These are phyloP conservation scores for Catostomus latipinnis DNA, from an alignment of 2,797 vertebrate genomes.

Conservation along the genomic window DNA sequence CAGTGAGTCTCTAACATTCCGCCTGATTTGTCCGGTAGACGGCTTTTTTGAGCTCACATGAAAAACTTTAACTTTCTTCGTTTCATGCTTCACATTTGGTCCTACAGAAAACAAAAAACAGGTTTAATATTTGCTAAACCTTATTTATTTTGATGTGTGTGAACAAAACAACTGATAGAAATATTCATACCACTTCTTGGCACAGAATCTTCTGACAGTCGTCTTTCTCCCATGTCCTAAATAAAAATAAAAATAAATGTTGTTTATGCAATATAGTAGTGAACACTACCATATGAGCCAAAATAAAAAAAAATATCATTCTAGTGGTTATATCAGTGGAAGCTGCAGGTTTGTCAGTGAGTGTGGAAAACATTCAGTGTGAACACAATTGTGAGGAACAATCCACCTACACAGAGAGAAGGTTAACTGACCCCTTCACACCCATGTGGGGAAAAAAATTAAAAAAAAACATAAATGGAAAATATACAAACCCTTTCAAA, in stretches of 20 bases:
- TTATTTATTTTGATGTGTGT: not conserved
- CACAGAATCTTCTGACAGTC: constrained; percentile 74
- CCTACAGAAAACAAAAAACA: constrained; percentile 70
- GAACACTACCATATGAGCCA: not conserved
- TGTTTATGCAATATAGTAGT: not conserved
- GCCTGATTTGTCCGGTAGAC: constrained; percentile 93
- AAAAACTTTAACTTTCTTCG: constrained; percentile 83
- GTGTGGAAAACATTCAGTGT: not conserved
- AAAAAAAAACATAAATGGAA: not conserved
- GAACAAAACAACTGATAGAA: not conserved
- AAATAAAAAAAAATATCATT: constrained; percentile 1
- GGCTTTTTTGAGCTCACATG: constrained; percentile 86
- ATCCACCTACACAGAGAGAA: constrained; percentile 1
- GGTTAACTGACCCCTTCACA: not conserved
- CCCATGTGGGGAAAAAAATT: not conserved
- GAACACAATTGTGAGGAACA: constrained; percentile 25
- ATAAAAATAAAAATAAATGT: constrained; percentile 44
- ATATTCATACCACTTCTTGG: constrained; percentile 80
- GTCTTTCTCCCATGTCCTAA: constrained; percentile 85
- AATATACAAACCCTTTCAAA: constrained; percentile 33
- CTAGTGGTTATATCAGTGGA: not conserved
- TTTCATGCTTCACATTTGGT: constrained; percentile 81
- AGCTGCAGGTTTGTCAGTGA: not conserved
- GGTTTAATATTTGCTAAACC: not conserved
- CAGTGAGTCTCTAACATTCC: constrained; percentile 93